Conservation (phyloP, 2,113 vertebrate genomes). For the Eclectus roratus region DNA sequence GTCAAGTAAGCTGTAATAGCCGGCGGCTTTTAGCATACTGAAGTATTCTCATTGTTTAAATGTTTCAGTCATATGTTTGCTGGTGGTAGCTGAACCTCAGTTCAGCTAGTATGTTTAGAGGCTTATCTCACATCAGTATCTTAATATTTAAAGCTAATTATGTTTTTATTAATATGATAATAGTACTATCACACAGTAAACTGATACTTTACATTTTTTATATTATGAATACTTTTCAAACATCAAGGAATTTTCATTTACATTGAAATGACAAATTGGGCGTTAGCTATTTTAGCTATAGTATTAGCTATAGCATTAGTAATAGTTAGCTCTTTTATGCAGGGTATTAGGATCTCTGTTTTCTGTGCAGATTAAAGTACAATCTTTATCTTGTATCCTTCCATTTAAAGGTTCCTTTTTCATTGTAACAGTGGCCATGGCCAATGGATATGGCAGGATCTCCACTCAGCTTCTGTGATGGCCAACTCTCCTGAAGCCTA, state of each 20-base stretch:
- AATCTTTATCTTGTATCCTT: not conserved
- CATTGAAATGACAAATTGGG: not conserved
- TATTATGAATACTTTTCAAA: not conserved
- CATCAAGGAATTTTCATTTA: not conserved
- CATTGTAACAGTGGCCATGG: not conserved
- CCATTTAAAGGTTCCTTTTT: not conserved
- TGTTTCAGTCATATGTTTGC: not conserved
- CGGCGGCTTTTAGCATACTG: not conserved
- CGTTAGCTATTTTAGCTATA: not conserved
- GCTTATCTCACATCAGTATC: not conserved
- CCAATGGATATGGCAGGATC: not conserved
- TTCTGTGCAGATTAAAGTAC: not conserved
- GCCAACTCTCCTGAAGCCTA: accelerated
- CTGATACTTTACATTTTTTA: not conserved
- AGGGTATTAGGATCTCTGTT: not conserved
- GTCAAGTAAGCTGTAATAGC: not conserved
- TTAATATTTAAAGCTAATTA: constrained; percentile 1
- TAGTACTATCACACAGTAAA: not conserved
- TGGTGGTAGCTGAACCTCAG: not conserved
- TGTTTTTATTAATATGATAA: constrained; percentile 17
- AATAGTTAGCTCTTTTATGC: not conserved
- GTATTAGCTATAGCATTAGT: not conserved
- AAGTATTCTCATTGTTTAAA: not conserved
- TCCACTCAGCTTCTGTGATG: not conserved
- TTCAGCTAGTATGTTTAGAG: not conserved